Evolutionary conservation across 2,113 vertebrate species (phyloP).

Genomic region (Tachuris rubrigastra): DNA sequence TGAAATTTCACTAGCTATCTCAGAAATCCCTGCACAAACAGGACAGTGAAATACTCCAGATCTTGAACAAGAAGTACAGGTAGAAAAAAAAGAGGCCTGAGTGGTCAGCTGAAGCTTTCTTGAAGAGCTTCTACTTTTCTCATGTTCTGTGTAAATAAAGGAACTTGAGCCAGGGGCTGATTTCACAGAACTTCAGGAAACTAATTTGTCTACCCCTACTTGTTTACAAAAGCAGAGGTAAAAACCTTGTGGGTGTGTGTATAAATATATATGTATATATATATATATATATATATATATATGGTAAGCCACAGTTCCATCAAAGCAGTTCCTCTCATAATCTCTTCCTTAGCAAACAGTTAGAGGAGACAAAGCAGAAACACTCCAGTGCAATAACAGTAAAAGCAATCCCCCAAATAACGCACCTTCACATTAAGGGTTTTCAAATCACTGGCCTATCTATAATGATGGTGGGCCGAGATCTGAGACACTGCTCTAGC

Average conservation of each 20-base stretch:
- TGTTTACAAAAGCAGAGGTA: neutral
- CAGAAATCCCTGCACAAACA: neutral
- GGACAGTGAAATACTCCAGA: neutral
- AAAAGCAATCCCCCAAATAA: neutral
- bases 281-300: no score
- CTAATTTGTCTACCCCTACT: neutral
- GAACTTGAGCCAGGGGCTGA: neutral
- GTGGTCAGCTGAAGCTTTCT: neutral
- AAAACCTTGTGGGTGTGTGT: neutral
- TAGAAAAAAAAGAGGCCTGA: neutral
- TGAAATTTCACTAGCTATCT: neutral
- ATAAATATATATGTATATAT: rapidly evolving
- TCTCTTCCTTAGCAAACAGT: neutral
- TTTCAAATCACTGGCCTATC: neutral
- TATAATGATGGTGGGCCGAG: neutral
- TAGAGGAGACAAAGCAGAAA: neutral
- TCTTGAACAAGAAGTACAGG: neutral
- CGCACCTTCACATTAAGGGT: neutral
- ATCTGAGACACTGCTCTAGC: neutral
- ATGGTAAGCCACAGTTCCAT: neutral
- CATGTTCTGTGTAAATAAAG: neutral
- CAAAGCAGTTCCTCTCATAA: neutral
- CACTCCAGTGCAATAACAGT: neutral
- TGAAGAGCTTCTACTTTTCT: neutral
- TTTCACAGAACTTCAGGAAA: neutral